Percentiles rank a stretch among this genome's conserved stretches.
phyloP scores from a whole-genome alignment of 1,140 invertebrate genomes.

The Tigriopus japonicus region DNA sequence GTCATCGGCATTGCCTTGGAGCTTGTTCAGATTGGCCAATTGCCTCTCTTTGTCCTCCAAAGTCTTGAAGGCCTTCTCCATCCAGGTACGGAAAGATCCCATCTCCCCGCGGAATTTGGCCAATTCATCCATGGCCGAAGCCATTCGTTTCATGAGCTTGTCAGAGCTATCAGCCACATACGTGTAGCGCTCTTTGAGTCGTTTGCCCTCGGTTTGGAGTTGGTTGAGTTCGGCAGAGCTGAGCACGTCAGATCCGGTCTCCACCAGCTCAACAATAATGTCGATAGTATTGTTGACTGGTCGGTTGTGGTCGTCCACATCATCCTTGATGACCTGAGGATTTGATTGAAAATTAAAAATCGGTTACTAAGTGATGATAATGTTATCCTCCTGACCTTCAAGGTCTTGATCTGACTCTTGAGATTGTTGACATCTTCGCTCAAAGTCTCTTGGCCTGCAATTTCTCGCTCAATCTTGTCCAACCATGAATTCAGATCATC shows the following conservation, averaged over 20 bases:
- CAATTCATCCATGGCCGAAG: slow-evolving; percentile 63
- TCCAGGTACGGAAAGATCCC: slow-evolving; percentile 43
- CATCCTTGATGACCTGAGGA: slow-evolving; percentile 77
- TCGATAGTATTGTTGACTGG: slow-evolving; percentile 68
- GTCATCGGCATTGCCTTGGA: slow-evolving; percentile 47
- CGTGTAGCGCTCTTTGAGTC: slow-evolving; percentile 63
- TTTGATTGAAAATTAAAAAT: slow-evolving; percentile 16
- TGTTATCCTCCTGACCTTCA: slow-evolving; percentile 56
- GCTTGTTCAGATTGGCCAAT: slow-evolving; percentile 50
- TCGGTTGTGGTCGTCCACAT: slow-evolving; percentile 64
- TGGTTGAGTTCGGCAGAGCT: slow-evolving; percentile 70
- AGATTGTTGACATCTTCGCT: slow-evolving; percentile 71
- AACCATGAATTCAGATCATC: slow-evolving; percentile 73
- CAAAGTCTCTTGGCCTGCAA: slow-evolving; percentile 68
- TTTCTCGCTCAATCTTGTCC: slow-evolving; percentile 56
- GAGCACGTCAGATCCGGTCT: slow-evolving; percentile 69
- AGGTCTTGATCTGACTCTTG: slow-evolving; percentile 64
- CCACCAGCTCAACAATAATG: slow-evolving; percentile 71
- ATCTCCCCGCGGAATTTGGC: slow-evolving; percentile 51
- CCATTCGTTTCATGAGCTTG: slow-evolving; percentile 49
- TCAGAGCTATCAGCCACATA: slow-evolving; percentile 55
- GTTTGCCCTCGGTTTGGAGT: slow-evolving; percentile 60
- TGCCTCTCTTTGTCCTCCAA: slow-evolving; percentile 70
- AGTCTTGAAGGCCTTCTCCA: slow-evolving; percentile 51
- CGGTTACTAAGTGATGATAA: too few relatives aligned